Evolutionary conservation across 2,888 invertebrate genomes (phyloP).

Genomic region (Lordiphosa fenestrarum): DNA sequence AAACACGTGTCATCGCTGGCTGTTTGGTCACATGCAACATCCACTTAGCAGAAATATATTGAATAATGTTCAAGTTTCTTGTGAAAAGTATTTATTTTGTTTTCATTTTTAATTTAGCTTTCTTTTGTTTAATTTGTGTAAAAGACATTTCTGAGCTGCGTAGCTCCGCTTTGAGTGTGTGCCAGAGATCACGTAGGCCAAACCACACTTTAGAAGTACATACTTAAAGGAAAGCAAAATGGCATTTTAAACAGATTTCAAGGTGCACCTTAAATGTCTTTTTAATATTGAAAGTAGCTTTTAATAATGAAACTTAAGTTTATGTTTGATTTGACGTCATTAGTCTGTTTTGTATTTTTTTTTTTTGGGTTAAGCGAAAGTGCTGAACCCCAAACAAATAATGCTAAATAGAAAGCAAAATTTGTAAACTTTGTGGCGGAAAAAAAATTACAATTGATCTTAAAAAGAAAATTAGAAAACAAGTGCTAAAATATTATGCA

Average conservation of each 20-base stretch:
- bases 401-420: slow-evolving; percentile 24
- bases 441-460: not conserved
- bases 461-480: slow-evolving; percentile 4
- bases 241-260: not conserved
- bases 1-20: slow-evolving; percentile 13
- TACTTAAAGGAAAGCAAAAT: not conserved
- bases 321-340: slow-evolving; percentile 52
- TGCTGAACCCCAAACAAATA: slow-evolving; percentile 18
- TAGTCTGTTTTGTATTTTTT: slow-evolving; percentile 1
- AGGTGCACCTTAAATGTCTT: not conserved
- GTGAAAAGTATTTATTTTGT: slow-evolving; percentile 7
- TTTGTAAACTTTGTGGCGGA: slow-evolving; percentile 4
- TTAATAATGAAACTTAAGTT: slow-evolving; percentile 28
- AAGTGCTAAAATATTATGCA: slow-evolving; percentile 7
- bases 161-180: slow-evolving; percentile 8
- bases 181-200: slow-evolving; percentile 33
- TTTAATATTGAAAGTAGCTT: slow-evolving; percentile 42
- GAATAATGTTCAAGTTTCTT: not conserved
- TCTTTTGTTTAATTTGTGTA: slow-evolving; percentile 25
- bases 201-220: not conserved
- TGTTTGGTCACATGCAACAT: slow-evolving; percentile 8
- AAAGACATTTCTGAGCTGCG: not conserved
- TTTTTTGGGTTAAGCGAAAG: slow-evolving; percentile 44
- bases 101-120: slow-evolving; percentile 12
- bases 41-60: not conserved